These are phyloP conservation scores for Takifugu flavidus DNA, from an alignment of 2,113 vertebrate genomes.

Conservation along the genomic window DNA sequence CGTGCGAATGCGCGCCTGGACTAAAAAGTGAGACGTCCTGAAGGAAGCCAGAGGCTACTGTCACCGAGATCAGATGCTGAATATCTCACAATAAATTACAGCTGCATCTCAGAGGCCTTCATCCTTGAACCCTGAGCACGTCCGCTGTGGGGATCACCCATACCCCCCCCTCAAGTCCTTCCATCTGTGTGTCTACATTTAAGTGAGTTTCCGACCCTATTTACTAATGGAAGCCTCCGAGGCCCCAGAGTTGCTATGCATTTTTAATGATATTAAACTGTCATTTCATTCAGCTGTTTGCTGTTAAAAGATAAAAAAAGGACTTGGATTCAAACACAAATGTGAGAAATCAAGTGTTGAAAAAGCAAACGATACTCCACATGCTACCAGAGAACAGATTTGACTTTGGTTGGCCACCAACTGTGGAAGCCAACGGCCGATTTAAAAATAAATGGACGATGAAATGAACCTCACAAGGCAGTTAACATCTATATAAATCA, in stretches of 20 bases:
- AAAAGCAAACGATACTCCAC: slow-evolving; percentile 21
- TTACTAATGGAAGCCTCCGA: slow-evolving; percentile 75
- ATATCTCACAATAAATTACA: slow-evolving; percentile 92
- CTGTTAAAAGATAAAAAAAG: slow-evolving; percentile 41
- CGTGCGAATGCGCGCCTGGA: slow-evolving; percentile 20
- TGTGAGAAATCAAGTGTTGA: slow-evolving; percentile 38
- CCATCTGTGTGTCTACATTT: slow-evolving; percentile 33
- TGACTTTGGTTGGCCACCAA: too few relatives aligned
- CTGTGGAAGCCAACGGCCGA: too few relatives aligned
- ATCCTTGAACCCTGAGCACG: slow-evolving; percentile 73
- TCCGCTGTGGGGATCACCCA: slow-evolving; percentile 64
- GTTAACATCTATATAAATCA: too few relatives aligned
- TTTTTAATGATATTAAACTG: slow-evolving; percentile 75
- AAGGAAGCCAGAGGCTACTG: slow-evolving; percentile 90
- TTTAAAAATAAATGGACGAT: too few relatives aligned
- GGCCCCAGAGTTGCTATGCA: slow-evolving; percentile 64
- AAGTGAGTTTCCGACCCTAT: slow-evolving; percentile 68
- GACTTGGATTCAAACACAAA: slow-evolving; percentile 34
- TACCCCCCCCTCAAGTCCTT: slow-evolving; percentile 58
- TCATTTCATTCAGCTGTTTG: slow-evolving; percentile 65
- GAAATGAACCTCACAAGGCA: too few relatives aligned
- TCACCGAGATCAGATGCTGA: slow-evolving; percentile 87
- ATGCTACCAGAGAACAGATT: not conserved
- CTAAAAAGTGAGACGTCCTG: slow-evolving; percentile 55
- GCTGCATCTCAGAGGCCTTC: slow-evolving; percentile 81